Evolutionary conservation across 1,140 invertebrate genomes (phyloP).

Genomic region (Trachelipus rathkii): DNA sequence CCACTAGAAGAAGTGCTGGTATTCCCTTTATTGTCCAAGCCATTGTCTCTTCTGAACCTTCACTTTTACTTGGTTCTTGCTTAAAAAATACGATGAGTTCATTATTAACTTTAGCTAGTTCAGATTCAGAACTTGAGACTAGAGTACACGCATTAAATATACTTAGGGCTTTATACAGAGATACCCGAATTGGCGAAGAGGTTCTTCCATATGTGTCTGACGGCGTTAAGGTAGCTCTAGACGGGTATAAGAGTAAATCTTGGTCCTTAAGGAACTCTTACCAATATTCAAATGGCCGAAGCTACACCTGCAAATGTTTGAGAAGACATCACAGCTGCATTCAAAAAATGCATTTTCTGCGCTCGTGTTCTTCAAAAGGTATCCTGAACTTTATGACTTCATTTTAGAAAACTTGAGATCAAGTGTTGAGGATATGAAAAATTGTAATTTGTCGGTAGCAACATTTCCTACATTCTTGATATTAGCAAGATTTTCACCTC

Average conservation of each 20-base stretch:
- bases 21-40: conserved; percentile 86
- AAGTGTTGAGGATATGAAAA: conserved; percentile 47
- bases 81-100: conserved; percentile 42
- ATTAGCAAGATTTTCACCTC: conserved; percentile 71
- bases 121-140: conserved; percentile 40
- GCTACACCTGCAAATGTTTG: too few species aligned
- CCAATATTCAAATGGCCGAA: too few species aligned
- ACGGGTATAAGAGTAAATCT: conserved; percentile 65
- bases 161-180: conserved; percentile 70
- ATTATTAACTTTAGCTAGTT: conserved; percentile 31
- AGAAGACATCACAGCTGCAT: too few species aligned
- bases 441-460: conserved; percentile 45
- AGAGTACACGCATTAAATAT: conserved; percentile 82
- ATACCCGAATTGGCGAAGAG: conserved; percentile 66
- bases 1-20: conserved; percentile 83
- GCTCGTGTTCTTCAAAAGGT: conserved; percentile 76
- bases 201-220: conserved; percentile 65
- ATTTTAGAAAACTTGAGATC: conserved; percentile 63
- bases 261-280: conserved; percentile 89
- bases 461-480: conserved; percentile 76
- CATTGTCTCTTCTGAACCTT: conserved; percentile 43
- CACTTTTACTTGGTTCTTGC: conserved; percentile 29
- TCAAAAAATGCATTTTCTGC: conserved; percentile 67
- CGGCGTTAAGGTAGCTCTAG: conserved; percentile 68
- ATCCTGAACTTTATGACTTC: conserved; percentile 72